Base-by-base conservation (phyloP, 2,888 invertebrate species). In the Caenorhabditis wallacei region DNA sequence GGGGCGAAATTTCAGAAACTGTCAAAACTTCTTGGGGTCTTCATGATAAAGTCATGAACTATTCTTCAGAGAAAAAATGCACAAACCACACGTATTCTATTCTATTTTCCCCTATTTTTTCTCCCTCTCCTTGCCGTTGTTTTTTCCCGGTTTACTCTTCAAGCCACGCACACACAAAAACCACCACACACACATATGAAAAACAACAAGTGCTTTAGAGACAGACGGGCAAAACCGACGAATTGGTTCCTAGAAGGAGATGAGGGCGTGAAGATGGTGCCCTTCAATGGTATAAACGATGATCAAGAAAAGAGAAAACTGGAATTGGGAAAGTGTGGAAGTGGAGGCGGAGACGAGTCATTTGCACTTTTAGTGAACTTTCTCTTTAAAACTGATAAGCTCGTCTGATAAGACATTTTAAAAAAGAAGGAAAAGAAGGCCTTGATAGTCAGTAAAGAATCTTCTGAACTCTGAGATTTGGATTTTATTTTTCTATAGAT, bases 201-300 rank as follows among this genome's bases (percentile, higher is more conserved):
- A 78, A 78, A 78, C 78, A 78, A 78, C 61, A 78, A 78, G 78
- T 78, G 63, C 78, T 78, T 78, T 56, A 69, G 63, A 69, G 61
- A 69, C 53, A 61, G 54, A 78, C 76, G 64, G 22, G 24, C 53
- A n/a, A n/a, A 69, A 37, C 20, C 37, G 48, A 68, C 43, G 78
- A 78, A 78, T 78, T 63, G 78, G 78, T 78, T 78, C 78, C 69
- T 20, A 78, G 69, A 78, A 78, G 63, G 16, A 57, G 20, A 35
- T 53, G 71, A 51, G 48, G 35, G 61, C 26, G 64, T 26, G 40
- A 10, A 59, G 59, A 40, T n/a, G 48, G 48, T 66, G 68, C 26
- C 56, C 69, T 69, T 69, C 51, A 24, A 35, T 24, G 43, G 40
- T 26, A 63, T 54, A 24, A 37, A 53, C n/a, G 54, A 43, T 24